Evolutionary conservation across 2,888 invertebrate genomes (phyloP).

Genomic region (Lysandra coridon): DNA sequence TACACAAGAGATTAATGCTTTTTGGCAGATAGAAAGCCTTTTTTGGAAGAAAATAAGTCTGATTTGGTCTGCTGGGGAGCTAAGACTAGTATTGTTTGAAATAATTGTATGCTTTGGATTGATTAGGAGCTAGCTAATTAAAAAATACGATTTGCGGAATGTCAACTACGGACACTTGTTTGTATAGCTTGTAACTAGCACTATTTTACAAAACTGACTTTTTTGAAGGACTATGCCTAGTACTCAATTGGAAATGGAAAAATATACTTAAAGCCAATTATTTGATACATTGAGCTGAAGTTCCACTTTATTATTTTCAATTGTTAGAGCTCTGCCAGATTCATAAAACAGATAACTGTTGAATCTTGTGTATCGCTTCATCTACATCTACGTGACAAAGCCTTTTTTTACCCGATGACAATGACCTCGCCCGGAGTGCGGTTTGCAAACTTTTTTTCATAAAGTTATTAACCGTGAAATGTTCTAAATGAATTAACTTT

Average conservation of each 20-base stretch:
- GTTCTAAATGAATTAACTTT: conserved; percentile 16
- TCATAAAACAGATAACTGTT: conserved; percentile 60
- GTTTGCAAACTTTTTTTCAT: conserved; percentile 18
- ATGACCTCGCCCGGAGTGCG: conserved; percentile 53
- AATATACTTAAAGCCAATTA: not conserved
- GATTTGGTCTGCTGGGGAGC: not conserved
- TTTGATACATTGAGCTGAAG: not conserved
- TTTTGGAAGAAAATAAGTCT: not conserved
- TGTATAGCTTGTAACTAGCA: too few species aligned
- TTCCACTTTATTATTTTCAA: not conserved
- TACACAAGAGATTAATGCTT: not conserved
- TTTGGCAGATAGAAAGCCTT: not conserved
- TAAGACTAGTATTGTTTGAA: not conserved
- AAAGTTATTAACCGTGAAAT: conserved; percentile 11
- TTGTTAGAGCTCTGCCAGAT: conserved; percentile 8
- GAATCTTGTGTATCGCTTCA: conserved; percentile 55
- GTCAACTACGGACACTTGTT: too few species aligned
- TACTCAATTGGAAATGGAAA: not conserved
- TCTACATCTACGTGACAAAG: conserved; percentile 67
- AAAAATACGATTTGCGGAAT: too few species aligned
- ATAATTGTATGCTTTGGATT: not conserved
- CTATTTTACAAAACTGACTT: not conserved
- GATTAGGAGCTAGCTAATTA: not conserved
- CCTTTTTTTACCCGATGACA: conserved; percentile 60
- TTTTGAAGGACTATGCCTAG: not conserved